Evolutionary conservation across 2,113 vertebrate species (phyloP).

Genomic region (Tautogolabrus adspersus): DNA sequence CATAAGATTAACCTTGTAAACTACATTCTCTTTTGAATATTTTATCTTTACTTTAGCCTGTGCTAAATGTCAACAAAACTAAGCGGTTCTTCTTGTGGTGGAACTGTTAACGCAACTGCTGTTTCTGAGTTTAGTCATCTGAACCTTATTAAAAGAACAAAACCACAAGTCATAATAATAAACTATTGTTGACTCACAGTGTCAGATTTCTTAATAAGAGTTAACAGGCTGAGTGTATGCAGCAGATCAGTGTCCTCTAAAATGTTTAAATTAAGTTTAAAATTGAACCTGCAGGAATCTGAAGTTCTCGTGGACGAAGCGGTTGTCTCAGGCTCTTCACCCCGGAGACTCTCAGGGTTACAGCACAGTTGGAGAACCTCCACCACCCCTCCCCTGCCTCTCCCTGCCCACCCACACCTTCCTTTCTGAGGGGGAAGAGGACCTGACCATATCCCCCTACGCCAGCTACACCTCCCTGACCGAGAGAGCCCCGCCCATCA

Average conservation of each 20-base stretch:
- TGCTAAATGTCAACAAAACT: no score
- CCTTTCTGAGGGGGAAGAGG: conserved; percentile 85
- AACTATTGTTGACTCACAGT: no score
- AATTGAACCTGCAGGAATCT: conserved; percentile 52
- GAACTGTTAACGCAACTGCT: no score
- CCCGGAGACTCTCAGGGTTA: conserved; percentile 84
- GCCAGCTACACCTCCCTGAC: conserved; percentile 92
- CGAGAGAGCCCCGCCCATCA: conserved; percentile 86
- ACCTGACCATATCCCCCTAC: conserved; percentile 95
- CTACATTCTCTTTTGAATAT: no score
- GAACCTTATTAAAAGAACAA: no score
- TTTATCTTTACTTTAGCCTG: no score
- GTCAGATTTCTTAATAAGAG: no score
- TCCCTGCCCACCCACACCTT: conserved; percentile 81
- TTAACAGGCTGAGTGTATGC: no score
- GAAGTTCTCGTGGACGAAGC: conserved; percentile 64
- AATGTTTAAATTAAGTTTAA: neutral
- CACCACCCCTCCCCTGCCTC: conserved; percentile 36
- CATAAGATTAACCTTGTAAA: no score
- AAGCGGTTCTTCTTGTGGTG: no score
- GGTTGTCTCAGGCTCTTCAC: conserved; percentile 71
- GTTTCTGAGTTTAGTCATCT: no score
- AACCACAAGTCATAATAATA: no score
- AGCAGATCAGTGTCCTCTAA: neutral
- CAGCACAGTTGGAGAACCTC: conserved; percentile 86